Conservation (phyloP, 2,113 vertebrate species). For the Chaenocephalus aceratus region DNA sequence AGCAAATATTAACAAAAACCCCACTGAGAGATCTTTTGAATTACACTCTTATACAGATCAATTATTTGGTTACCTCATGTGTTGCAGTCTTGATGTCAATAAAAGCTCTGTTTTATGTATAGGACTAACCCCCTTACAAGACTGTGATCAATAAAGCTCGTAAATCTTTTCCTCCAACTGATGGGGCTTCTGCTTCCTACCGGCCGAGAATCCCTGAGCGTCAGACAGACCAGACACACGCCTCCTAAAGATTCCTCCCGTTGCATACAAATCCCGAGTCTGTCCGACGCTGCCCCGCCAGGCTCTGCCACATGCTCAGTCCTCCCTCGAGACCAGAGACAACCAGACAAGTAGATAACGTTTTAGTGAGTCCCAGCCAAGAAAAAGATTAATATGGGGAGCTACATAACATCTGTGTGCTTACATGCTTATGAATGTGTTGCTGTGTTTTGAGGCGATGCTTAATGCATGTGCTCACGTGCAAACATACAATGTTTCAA, state of each 20-base stretch:
- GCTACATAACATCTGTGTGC: conserved; percentile 21
- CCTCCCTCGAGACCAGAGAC: conserved; percentile 50
- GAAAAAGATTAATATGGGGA: conserved; percentile 48
- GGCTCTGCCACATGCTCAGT: conserved; percentile 46
- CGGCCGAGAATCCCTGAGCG: conserved; percentile 65
- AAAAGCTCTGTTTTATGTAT: conserved; percentile 44
- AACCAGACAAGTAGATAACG: conserved; percentile 58
- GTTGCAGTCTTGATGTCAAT: conserved; percentile 49
- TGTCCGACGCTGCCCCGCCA: conserved; percentile 36
- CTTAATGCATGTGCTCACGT: conserved; percentile 40
- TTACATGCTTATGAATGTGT: conserved; percentile 34
- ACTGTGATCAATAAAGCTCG: conserved; percentile 72
- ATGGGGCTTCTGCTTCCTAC: conserved; percentile 50
- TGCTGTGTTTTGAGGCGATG: conserved; percentile 37
- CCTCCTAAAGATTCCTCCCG: conserved; percentile 63
- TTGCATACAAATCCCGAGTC: conserved; percentile 68
- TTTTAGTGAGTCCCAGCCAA: conserved; percentile 51
- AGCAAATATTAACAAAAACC: conserved; percentile 15
- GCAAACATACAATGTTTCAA: conserved; percentile 21
- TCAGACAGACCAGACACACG: conserved; percentile 68
- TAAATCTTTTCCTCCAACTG: conserved; percentile 71
- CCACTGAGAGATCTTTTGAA: conserved; percentile 18
- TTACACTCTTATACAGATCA: conserved; percentile 21
- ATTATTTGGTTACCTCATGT: conserved; percentile 50
- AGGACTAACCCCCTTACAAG: conserved; percentile 5